Evolutionary conservation across 2,797 vertebrate species (phyloP).

Genomic region (Falco peregrinus): DNA sequence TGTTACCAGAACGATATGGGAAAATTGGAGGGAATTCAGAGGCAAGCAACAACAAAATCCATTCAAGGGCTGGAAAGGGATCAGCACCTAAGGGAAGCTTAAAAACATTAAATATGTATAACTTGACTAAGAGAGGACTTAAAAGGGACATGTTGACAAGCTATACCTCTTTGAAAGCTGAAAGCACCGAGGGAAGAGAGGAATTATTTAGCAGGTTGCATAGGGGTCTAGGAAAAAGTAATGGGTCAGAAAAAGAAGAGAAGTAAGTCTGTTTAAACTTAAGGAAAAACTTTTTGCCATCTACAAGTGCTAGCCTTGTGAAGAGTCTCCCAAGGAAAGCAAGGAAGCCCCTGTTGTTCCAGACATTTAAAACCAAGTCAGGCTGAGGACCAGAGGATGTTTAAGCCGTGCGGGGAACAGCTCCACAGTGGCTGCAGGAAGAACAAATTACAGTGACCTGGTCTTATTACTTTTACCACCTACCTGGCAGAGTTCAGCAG

Average conservation of each 20-base stretch:
- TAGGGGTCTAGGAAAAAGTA: neutral
- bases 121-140: conserved; percentile 56
- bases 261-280: neutral
- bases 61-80: conserved; percentile 41
- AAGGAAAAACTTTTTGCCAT: conserved; percentile 19
- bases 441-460: neutral
- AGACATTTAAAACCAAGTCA: neutral
- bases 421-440: neutral
- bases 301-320: neutral
- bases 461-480: neutral
- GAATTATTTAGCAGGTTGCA: conserved; percentile 40
- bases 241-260: neutral
- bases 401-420: neutral
- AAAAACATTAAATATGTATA: conserved; percentile 66
- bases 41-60: conserved; percentile 33
- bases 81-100: conserved; percentile 59
- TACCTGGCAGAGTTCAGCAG: neutral
- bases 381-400: neutral
- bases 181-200: neutral
- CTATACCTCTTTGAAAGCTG: conserved; percentile 57
- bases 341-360: neutral
- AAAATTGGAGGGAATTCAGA: conserved; percentile 49
- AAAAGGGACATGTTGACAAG: conserved; percentile 60
- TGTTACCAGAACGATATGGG: neutral
- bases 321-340: neutral